Percentiles rank a stretch among this genome's conserved stretches.
Conservation (phyloP, 2,888 invertebrate genomes). For the Iselma pallidipennis region DNA sequence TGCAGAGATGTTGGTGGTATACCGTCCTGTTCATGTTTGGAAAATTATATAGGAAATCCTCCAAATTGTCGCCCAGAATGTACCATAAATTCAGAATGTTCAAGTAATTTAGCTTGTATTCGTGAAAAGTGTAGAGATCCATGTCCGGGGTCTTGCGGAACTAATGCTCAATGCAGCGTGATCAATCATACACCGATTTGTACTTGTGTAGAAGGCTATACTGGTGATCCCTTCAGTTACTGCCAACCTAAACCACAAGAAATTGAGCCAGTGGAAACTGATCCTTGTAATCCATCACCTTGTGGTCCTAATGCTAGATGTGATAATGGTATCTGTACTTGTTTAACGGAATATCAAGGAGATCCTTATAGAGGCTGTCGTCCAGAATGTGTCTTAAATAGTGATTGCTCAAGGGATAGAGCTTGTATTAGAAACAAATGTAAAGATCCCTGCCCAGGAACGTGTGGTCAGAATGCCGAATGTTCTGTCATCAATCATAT, state of each 20-base stretch:
- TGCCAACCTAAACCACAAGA: constrained; percentile 47
- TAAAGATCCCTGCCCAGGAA: constrained; percentile 72
- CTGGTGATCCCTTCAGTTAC: constrained; percentile 66
- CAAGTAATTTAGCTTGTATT: constrained; percentile 69
- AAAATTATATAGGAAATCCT: constrained; percentile 70
- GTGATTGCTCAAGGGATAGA: constrained; percentile 70
- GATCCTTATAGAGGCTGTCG: constrained; percentile 71
- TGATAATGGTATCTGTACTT: constrained; percentile 70
- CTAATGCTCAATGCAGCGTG: constrained; percentile 71
- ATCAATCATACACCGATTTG: constrained; percentile 77
- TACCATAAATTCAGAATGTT: constrained; percentile 70
- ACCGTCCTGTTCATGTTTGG: constrained; percentile 69
- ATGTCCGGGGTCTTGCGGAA: constrained; percentile 76
- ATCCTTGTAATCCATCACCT: constrained; percentile 68
- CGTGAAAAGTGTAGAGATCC: constrained; percentile 76
- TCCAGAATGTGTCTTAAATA: constrained; percentile 75
- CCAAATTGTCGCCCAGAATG: constrained; percentile 75
- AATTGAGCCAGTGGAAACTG: constrained; percentile 27
- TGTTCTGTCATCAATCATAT: constrained; percentile 77
- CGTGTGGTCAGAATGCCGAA: constrained; percentile 74
- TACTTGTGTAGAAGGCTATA: constrained; percentile 65
- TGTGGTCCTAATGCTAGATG: constrained; percentile 69
- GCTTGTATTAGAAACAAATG: constrained; percentile 74
- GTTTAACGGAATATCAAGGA: constrained; percentile 69
- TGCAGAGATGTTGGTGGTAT: constrained; percentile 69